These are phyloP conservation scores for Amblyopsis rosae DNA, from an alignment of 2,113 vertebrate species.

Conservation along the genomic window DNA sequence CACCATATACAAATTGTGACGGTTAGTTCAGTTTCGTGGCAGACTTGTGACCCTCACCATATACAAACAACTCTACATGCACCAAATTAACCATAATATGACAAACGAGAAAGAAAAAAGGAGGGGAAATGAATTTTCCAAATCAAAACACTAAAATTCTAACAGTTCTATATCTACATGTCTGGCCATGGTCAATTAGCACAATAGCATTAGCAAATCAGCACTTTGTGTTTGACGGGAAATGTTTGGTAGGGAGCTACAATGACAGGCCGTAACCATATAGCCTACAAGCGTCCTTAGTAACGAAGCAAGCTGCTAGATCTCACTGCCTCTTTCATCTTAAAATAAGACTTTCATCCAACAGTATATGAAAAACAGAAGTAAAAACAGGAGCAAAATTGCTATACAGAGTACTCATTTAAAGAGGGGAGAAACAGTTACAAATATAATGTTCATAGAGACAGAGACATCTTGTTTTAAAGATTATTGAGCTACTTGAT, in stretches of 20 bases:
- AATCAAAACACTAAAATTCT: conserved; percentile 62
- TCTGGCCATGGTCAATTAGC: conserved; percentile 78
- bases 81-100: conserved; percentile 53
- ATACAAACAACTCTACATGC: conserved; percentile 82
- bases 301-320: too few species aligned
- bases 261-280: conserved; percentile 83
- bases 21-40: conserved; percentile 73
- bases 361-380: not conserved
- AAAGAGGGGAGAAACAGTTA: conserved; percentile 59
- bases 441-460: conserved; percentile 40
- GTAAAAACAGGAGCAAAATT: conserved; percentile 60
- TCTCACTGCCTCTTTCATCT: too few species aligned
- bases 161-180: conserved; percentile 82
- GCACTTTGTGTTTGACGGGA: conserved; percentile 70
- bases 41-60: conserved; percentile 70
- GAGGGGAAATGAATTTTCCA: conserved; percentile 43
- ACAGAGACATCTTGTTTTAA: conserved; percentile 43
- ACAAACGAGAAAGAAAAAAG: conserved; percentile 26
- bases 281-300: conserved; percentile 55
- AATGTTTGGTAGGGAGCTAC: conserved; percentile 88
- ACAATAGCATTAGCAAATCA: conserved; percentile 65
- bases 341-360: too few species aligned
- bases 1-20: conserved; percentile 64
- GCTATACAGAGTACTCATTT: conserved; percentile 76
- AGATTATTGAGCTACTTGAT: conserved; percentile 69